phyloP scores from a whole-genome alignment of 2,888 invertebrate genomes.

The Poecilus cupreus region DNA sequence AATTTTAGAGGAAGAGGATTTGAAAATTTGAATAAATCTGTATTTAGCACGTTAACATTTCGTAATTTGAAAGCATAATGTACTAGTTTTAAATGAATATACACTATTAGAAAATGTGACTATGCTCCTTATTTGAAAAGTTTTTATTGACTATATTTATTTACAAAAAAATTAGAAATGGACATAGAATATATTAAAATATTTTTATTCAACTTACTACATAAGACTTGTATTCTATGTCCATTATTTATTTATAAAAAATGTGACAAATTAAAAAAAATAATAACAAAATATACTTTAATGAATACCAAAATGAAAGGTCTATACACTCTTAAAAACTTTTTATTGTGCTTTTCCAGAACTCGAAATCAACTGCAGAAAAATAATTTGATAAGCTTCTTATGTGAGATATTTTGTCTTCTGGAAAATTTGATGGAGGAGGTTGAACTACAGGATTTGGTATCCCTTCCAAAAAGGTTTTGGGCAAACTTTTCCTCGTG shows the following conservation, averaged over 20 bases:
- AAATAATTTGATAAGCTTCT: background rate
- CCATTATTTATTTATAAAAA: background rate
- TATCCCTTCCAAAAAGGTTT: background rate
- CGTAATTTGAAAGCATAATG: background rate
- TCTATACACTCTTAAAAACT: background rate
- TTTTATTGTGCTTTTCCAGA: background rate
- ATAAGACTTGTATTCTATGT: background rate
- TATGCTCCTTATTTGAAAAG: too few relatives aligned
- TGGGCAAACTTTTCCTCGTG: background rate
- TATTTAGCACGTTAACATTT: background rate
- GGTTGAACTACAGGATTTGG: background rate
- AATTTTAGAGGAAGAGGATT: background rate
- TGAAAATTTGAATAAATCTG: background rate
- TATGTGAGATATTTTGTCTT: background rate
- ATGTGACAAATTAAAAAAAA: background rate
- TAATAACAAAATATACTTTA: too few relatives aligned
- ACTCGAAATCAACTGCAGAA: background rate
- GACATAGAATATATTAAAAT: background rate
- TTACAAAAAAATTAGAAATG: background rate
- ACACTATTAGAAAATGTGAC: too few relatives aligned
- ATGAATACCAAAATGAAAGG: background rate
- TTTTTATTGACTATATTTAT: background rate
- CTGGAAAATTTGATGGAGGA: background rate
- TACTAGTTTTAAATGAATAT: background rate
- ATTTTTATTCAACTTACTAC: background rate